Evolutionary conservation across 2,888 invertebrate genomes (phyloP), one percentile per base, ranked within the genome.

Genomic region (Chymomyza caudatula): DNA sequence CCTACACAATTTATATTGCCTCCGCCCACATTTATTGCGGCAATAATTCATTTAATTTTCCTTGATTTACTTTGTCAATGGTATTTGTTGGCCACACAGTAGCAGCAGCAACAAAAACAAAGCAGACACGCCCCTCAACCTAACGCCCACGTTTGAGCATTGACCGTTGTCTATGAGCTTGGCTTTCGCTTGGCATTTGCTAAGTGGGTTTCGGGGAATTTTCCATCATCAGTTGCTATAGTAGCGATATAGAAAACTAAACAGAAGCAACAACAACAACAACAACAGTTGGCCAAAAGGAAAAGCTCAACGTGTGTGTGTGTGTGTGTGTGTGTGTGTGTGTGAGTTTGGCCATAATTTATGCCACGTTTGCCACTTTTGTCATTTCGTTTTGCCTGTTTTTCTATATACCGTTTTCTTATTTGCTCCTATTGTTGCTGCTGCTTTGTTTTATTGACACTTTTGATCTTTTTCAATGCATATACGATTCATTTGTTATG

Each of bases 41-140:
- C 85, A 79, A 84, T 84, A 84, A 84, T 86, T 84, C 83, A 86
- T 86, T 85, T 86, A 86, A 83, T 84, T 85, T 85, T 77, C 73
- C 77, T 74, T 84, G 83, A 85, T 84, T 84, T 84, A 84, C 80
- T 84, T 81, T 78, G 76, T 78, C 86, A 77, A 73, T 71, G 67
- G 55, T 25, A 53, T 51, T 51, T 51, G 15, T 47, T 47, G 15
- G 47, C 8, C 6, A 47, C 37, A 47, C 47, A 17, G n/a, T 6
- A 47, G 13, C 6, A 44, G n/a, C 5, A 17, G 19, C 17, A 51
- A 20, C 1, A 37, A 37, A 11, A 11, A 11, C 5, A 37, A 2
- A 37, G 11, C 29, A 37, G 29, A 37, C 29, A 37, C 29, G 29
- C 29, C 29, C 29, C 11, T 37, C 29, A 37, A 37, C 11, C 29